Evolutionary conservation across 2,888 invertebrate genomes (phyloP), one percentile per base, ranked within the genome.

Genomic region (Cylindroiulus punctatus): DNA sequence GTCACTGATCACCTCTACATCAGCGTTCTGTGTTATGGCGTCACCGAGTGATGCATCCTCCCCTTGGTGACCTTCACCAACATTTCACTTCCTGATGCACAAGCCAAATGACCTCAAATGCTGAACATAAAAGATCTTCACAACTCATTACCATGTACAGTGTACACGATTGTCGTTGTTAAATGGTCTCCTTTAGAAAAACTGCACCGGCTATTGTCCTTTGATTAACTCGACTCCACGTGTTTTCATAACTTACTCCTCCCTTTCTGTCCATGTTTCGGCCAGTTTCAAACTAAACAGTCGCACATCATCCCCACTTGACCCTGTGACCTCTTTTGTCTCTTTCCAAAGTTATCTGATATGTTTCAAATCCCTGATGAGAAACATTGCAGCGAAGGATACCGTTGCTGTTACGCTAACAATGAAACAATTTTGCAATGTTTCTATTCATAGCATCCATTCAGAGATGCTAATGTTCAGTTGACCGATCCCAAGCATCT

Each of bases 271-370:
- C 76, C 7, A 19, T 65, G 22, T 65, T 65, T 65, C 22, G 22
- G 22, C 57, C 57, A 30, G 12, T 14, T 76, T 76, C 30, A 76
- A 30, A 76, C 76, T 30, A 76, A 30, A 76, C 76, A 76, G 65
- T 30, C 14, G 26, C 44, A 0, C 12, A 12, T 44, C 44, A 44
- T 14, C 44, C 44, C 76, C 76, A 76, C 26, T 76, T 76, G 76
- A 76, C 76, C 76, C 26, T 17, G 10, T 76, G 30, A 76, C 14
- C 76, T 76, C 76, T 26, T 76, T 76, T 76, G 76, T 76, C 76
- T 76, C 76, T 76, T 30, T 76, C 76, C 22, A 22, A 65, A 65
- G 65, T 22, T 7, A 22, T 65, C 22, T 65, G 65, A 65, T 26
- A 22, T 26, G 22, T 65, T 22, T 26, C 65, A 26, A 65, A 22